These are phyloP conservation scores for Hemibagrus guttatus DNA, from an alignment of 2,797 vertebrate genomes.

Conservation along the genomic window DNA sequence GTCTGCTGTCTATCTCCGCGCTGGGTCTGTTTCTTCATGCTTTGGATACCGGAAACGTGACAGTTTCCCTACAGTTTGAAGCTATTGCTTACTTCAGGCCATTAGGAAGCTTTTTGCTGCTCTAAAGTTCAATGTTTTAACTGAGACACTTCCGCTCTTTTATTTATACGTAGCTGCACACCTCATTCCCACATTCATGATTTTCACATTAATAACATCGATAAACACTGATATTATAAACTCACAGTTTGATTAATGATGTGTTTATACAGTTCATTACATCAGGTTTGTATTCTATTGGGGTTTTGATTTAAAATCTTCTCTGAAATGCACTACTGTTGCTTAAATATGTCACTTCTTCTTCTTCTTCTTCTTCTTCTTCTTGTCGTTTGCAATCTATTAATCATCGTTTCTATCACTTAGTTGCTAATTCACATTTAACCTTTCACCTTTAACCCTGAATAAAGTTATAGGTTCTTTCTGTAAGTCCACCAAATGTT, in stretches of 20 bases:
- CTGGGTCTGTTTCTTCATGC: no score
- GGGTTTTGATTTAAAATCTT: background rate
- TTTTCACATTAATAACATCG: background rate
- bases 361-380: background rate
- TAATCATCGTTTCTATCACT: background rate
- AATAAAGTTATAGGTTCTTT: background rate
- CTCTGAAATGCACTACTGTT: background rate
- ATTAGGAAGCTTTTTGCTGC: background rate
- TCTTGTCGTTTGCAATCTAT: background rate
- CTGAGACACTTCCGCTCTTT: background rate
- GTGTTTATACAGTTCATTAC: background rate
- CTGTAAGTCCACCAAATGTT: background rate
- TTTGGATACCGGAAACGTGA: no score
- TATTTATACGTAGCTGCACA: background rate
- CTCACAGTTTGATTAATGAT: background rate
- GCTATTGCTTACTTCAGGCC: background rate
- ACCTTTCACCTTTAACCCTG: background rate
- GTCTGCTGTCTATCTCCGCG: no score
- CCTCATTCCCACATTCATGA: background rate
- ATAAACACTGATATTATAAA: background rate
- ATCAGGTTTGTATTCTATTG: background rate
- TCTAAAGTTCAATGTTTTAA: background rate
- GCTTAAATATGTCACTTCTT: background rate
- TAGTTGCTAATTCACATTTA: no score
- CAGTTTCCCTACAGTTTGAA: background rate